Evolutionary conservation across 2,888 invertebrate species (phyloP).

Genomic region (Acanthosepion pharaonis): DNA sequence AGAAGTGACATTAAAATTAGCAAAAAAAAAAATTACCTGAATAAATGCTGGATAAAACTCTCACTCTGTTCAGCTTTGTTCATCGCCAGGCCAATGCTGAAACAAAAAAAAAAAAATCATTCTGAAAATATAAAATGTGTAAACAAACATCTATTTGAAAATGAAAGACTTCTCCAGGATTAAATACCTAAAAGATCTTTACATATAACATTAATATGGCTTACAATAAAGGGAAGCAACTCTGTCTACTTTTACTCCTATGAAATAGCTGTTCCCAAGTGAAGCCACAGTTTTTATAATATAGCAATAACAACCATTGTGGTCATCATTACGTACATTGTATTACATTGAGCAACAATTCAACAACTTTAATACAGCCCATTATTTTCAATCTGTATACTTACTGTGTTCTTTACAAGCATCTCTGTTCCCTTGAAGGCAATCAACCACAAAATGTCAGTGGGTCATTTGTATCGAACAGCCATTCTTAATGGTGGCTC

Average conservation of each 20-base stretch:
- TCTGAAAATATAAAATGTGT: not conserved
- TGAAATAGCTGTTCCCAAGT: not conserved
- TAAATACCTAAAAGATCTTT: too few relatives aligned
- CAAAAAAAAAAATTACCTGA: not conserved
- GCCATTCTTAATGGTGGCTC: not conserved
- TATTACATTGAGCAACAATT: not conserved
- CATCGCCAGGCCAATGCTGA: not conserved
- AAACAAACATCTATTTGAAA: too few relatives aligned
- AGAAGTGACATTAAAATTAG: not conserved
- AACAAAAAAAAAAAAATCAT: not conserved
- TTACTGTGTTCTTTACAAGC: not conserved
- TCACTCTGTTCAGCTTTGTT: not conserved
- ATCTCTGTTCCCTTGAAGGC: not conserved
- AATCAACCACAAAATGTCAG: not conserved
- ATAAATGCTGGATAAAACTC: not conserved
- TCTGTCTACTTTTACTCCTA: not conserved
- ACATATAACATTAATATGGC: not conserved
- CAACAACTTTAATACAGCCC: not conserved
- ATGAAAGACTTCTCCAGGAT: too few relatives aligned
- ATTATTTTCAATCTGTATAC: not conserved
- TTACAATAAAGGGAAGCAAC: not conserved
- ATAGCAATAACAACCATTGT: not conserved
- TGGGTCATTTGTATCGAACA: not conserved
- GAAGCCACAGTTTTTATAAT: not conserved
- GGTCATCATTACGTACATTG: constrained; percentile 2